A percentile compares a stretch with the other conserved stretches of the same genome.
These are phyloP conservation scores for Tolypeutes matacus DNA, from an alignment of 2,797 vertebrate species.

Conservation along the genomic window DNA sequence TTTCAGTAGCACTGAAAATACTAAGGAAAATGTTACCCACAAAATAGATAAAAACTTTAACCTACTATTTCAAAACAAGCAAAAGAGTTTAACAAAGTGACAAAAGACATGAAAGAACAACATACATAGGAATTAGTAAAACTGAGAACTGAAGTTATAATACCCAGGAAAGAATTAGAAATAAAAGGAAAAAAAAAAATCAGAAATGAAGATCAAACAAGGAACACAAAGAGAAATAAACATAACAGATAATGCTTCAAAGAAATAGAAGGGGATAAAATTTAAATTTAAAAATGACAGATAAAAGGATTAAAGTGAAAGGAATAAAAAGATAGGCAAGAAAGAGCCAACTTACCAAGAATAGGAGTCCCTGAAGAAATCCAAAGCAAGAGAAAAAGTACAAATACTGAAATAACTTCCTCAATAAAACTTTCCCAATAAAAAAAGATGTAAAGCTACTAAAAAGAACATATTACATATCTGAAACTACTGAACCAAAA, in stretches of 20 bases:
- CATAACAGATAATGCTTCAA: neutral
- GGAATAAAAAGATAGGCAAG: neutral
- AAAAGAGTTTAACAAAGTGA: constrained; percentile 18
- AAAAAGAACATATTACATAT: constrained; percentile 5
- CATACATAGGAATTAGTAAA: constrained; percentile 14
- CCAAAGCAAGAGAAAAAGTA: neutral
- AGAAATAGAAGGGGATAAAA: neutral
- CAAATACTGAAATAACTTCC: constrained; percentile 22
- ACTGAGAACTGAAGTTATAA: neutral
- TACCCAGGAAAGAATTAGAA: neutral
- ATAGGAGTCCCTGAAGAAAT: constrained; percentile 21
- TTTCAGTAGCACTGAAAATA: neutral
- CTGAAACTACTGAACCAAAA: neutral
- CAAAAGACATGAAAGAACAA: constrained; percentile 33
- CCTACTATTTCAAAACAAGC: constrained; percentile 43
- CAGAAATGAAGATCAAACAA: constrained; percentile 21
- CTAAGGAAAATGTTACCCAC: constrained; percentile 16
- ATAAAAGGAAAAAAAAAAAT: neutral
- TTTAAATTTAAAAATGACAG: neutral
- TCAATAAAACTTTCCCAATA: neutral
- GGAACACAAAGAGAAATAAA: constrained; percentile 43
- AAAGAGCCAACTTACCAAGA: neutral
- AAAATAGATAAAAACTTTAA: constrained; percentile 15
- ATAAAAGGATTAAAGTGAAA: neutral
- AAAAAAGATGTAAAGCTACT: neutral